Percentiles rank a stretch among this genome's conserved stretches.
phyloP scores from a whole-genome alignment of 2,888 invertebrate genomes.

The Sarcophaga carnaria region DNA sequence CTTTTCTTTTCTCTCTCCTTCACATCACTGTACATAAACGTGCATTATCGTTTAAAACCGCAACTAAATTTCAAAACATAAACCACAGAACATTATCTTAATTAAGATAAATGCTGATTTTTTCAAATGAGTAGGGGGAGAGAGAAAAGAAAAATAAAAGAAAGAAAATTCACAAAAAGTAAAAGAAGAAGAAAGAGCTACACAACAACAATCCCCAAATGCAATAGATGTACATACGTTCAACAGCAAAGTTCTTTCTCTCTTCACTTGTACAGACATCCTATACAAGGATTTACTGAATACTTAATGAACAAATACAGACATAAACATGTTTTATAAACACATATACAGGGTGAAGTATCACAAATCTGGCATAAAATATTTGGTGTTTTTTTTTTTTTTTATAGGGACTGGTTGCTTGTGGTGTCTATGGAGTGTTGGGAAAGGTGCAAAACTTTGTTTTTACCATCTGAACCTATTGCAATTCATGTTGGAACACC shows the following conservation, averaged over 20 bases:
- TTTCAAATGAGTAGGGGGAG: neutral
- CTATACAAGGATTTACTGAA: constrained; percentile 15
- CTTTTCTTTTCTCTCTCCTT: neutral
- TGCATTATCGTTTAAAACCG: constrained; percentile 49
- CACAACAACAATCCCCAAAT: constrained; percentile 38
- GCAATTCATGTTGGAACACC: too few species aligned
- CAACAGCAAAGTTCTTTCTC: neutral
- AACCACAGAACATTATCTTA: constrained; percentile 69
- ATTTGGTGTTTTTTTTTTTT: too few species aligned
- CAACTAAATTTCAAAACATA: constrained; percentile 60
- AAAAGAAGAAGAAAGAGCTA: too few species aligned
- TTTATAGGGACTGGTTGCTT: too few species aligned
- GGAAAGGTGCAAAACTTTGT: too few species aligned
- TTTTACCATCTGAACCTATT: too few species aligned
- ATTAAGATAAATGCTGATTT: constrained; percentile 67
- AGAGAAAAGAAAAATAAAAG: constrained; percentile 1
- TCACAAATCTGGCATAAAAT: too few species aligned
- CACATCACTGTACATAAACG: neutral
- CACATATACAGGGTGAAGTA: neutral
- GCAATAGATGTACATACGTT: constrained; percentile 38
- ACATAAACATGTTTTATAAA: neutral
- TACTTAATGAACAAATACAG: constrained; percentile 44
- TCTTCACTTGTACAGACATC: constrained; percentile 2
- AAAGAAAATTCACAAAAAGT: constrained; percentile 9
- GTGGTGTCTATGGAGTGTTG: too few species aligned